A percentile compares a stretch with the other conserved stretches of the same genome.
These are phyloP conservation scores for Neria commutata DNA, from an alignment of 2,888 invertebrate species.

Conservation along the genomic window DNA sequence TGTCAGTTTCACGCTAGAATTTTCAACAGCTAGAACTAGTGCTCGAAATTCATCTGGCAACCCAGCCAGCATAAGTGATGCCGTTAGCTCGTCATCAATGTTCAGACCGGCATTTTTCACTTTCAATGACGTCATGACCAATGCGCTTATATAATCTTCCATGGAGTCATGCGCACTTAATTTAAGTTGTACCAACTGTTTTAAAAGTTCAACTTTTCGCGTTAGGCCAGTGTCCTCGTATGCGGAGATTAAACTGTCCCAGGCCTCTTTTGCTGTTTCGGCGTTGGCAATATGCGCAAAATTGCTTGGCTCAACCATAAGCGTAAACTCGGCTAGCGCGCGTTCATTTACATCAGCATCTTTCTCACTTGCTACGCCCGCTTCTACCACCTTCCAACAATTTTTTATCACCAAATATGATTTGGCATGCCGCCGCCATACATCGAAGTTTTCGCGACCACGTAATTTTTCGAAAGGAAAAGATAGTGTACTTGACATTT, in stretches of 20 bases:
- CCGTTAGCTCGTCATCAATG: constrained; percentile 29
- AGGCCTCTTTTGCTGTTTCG: constrained; percentile 30
- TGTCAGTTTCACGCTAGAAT: constrained; percentile 19
- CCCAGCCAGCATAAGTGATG: constrained; percentile 27
- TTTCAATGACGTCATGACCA: constrained; percentile 28
- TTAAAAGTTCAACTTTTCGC: constrained; percentile 27
- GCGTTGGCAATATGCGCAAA: constrained; percentile 33
- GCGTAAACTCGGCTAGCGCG: constrained; percentile 33
- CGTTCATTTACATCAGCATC: constrained; percentile 28
- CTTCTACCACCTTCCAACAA: constrained; percentile 1
- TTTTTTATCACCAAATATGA: no score
- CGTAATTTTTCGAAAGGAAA: no score
- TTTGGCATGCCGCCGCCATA: no score
- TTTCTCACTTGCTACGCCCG: background rate
- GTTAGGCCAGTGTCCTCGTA: constrained; percentile 32
- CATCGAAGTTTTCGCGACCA: no score
- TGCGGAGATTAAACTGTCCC: constrained; percentile 27
- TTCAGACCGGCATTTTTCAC: constrained; percentile 27
- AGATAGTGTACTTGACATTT: no score
- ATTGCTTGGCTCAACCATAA: constrained; percentile 32
- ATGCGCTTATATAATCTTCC: constrained; percentile 28
- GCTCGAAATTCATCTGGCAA: constrained; percentile 24
- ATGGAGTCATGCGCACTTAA: constrained; percentile 22
- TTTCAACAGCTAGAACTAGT: constrained; percentile 26
- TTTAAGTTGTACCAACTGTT: constrained; percentile 23